Evolutionary conservation across 1,140 invertebrate species (phyloP), one percentile per base, ranked within the genome.

Genomic region (Lethrus apterus): DNA sequence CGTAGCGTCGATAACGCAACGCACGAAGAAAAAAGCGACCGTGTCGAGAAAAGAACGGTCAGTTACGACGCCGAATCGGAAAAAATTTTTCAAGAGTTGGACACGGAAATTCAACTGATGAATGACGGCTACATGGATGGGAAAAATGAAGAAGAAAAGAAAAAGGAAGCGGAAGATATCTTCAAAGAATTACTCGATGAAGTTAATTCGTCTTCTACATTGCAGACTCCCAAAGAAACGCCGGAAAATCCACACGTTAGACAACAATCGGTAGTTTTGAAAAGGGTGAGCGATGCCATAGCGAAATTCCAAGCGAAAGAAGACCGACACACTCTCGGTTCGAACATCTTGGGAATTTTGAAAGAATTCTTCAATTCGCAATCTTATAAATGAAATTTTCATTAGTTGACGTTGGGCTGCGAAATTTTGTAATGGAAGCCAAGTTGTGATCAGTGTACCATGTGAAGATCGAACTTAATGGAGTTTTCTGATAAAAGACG

Each of bases 111-210:
- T 5, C 20, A 56, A 44, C 13, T 29, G 20, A 2, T 53, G 48
- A 11, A 51, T 15, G 2, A 31, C 46, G 1, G 31, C 42, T 29
- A 46, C 30, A 18, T 14, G 20, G 1, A 43, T 23, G 34, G 31
- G 26, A 10, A 20, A 23, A n/a, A n/a, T 13, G 40, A 44, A 2
- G 46, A 58, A 10, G 52, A 59, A 24, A 48, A 56, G 33, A 49
- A 58, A 23, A 33, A 33, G 11, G 59, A 63, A 48, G 55, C 57
- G 1, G 47, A 58, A 5, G 31, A 48, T 29, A 59, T 65, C 15
- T 65, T 65, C 35, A 56, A 59, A 42, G 56, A 65, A 42, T 48
- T 65, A 3, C n/a, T 58, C 2, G 58, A 59, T 4, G 61, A 63
- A 45, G 52, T 55, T 4, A 44, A 49, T 20, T 55, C 51, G 10